A percentile compares a stretch with the other conserved stretches of the same genome.
Evolutionary conservation across 2,113 vertebrate species (phyloP).

Genomic region (Willisornis vidua): DNA sequence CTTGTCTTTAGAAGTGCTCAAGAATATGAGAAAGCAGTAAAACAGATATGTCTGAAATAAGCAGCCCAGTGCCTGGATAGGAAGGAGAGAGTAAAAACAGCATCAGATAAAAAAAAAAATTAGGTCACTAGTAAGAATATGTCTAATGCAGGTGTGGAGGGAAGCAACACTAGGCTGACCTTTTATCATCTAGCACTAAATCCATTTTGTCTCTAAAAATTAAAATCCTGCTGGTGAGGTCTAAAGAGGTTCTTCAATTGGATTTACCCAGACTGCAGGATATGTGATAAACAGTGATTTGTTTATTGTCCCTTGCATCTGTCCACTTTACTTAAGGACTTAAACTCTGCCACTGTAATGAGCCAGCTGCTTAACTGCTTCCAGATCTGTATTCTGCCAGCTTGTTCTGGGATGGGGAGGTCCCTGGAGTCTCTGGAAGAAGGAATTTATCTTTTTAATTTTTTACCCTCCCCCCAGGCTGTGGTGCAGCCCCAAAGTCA

Average conservation of each 20-base stretch:
- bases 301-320: neutral
- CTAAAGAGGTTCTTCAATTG: neutral
- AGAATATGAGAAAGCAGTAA: neutral
- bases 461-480: neutral
- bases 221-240: neutral
- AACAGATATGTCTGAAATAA: neutral
- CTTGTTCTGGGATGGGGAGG: neutral
- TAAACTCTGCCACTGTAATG: neutral
- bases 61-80: neutral
- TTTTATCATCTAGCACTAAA: neutral
- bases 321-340: neutral
- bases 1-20: neutral
- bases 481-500: neutral
- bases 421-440: neutral
- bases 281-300: neutral
- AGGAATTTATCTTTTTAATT: neutral
- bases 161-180: neutral
- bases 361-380: neutral
- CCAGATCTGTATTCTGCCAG: neutral
- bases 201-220: neutral
- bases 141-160: neutral
- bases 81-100: neutral
- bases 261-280: neutral
- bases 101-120: neutral
- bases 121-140: neutral